Evolutionary conservation across 2,113 vertebrate species (phyloP).

Genomic region (Dissostichus mawsoni): DNA sequence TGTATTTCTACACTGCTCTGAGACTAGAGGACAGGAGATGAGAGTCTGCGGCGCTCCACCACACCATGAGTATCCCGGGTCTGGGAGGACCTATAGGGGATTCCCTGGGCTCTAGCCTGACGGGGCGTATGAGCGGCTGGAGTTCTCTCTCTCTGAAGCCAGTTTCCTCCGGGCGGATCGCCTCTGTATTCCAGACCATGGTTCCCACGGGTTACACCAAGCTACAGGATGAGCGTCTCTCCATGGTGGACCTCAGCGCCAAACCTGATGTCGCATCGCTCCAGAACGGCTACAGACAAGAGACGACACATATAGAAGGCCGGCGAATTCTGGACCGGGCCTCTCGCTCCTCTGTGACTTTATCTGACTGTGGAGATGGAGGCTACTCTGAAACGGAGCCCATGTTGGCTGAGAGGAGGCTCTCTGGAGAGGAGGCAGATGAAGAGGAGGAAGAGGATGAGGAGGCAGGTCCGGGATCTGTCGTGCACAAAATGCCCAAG

Average conservation of each 20-base stretch:
- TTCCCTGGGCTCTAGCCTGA: constrained; percentile 83
- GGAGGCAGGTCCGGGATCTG: constrained; percentile 30
- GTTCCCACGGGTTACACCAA: constrained; percentile 93
- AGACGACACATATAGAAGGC: constrained; percentile 85
- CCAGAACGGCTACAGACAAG: constrained; percentile 84
- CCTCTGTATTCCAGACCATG: constrained; percentile 92
- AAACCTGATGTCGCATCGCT: constrained; percentile 87
- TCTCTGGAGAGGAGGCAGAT: constrained; percentile 71
- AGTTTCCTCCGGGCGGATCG: constrained; percentile 86
- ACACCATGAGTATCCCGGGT: constrained; percentile 81
- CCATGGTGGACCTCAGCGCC: constrained; percentile 86
- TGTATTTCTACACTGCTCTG: neutral
- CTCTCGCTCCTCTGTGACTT: constrained; percentile 80
- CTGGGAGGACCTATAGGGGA: constrained; percentile 78
- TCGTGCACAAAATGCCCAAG: constrained; percentile 84
- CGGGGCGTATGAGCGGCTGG: constrained; percentile 83
- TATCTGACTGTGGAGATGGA: constrained; percentile 85
- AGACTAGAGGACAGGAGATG: constrained; percentile 67
- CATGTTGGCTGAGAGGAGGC: constrained; percentile 86
- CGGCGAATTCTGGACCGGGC: constrained; percentile 87
- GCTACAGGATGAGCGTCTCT: constrained; percentile 91
- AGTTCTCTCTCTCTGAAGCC: constrained; percentile 86
- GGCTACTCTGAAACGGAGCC: constrained; percentile 88
- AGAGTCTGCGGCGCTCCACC: constrained; percentile 20
- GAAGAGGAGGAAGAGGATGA: constrained; percentile 55